A percentile compares a stretch with the other conserved stretches of the same genome.
Evolutionary conservation across 1,140 invertebrate species (phyloP).

Genomic region (Drosophila tropicalis): DNA sequence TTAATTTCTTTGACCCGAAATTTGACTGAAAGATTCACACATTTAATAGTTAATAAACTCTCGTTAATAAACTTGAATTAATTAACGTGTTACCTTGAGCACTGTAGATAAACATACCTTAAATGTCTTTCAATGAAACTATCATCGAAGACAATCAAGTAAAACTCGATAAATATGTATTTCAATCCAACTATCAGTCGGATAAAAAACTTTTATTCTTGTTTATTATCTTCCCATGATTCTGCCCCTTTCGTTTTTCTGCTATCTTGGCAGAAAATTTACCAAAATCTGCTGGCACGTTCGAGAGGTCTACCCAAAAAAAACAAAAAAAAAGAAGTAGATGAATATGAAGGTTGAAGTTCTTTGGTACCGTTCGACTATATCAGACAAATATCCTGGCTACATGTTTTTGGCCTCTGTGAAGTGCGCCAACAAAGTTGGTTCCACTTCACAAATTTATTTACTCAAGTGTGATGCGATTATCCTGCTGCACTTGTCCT

Average conservation of each 20-base stretch:
- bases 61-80: not conserved
- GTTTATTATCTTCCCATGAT: constrained; percentile 5
- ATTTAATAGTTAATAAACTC: too few relatives aligned
- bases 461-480: constrained; percentile 80
- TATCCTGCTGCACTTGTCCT: constrained; percentile 72
- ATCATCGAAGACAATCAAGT: not conserved
- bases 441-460: constrained; percentile 78
- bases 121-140: not conserved
- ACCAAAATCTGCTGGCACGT: not conserved
- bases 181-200: not conserved
- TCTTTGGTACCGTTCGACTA: constrained; percentile 32
- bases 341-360: constrained; percentile 1
- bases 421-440: constrained; percentile 46
- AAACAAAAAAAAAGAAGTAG: not conserved
- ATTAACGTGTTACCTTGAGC: not conserved
- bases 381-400: constrained; percentile 25
- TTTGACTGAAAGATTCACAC: too few relatives aligned
- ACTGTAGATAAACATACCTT: not conserved
- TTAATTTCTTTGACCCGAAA: too few relatives aligned
- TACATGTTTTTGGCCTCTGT: constrained; percentile 51
- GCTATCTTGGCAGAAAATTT: not conserved
- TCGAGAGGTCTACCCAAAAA: not conserved
- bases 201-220: not conserved
- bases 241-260: not conserved
- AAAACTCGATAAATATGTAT: not conserved